Conservation (phyloP, 2,113 vertebrate species). For the Melanerpes aurifrons region DNA sequence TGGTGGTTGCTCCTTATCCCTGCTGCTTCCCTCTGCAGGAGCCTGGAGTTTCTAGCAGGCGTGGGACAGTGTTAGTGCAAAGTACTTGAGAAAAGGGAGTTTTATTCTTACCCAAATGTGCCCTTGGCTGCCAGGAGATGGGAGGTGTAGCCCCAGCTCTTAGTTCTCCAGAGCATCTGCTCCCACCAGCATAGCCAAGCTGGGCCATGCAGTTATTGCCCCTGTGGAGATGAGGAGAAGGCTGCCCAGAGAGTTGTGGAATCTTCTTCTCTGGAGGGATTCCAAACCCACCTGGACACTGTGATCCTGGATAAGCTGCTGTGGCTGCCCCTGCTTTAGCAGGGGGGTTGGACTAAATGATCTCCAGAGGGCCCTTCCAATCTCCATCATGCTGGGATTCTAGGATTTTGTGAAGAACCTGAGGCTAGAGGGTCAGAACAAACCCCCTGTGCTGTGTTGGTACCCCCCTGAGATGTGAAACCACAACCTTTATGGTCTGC, state of each 20-base stretch:
- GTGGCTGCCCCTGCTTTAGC: too few relatives aligned
- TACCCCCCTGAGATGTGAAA: accelerated
- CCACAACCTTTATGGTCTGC: accelerated
- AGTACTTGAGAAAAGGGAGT: neutral
- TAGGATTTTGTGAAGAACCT: neutral
- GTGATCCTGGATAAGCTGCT: too few relatives aligned
- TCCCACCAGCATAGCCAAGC: accelerated
- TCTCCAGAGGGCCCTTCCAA: too few relatives aligned
- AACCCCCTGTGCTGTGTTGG: too few relatives aligned
- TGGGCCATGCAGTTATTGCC: accelerated
- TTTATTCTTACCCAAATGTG: accelerated
- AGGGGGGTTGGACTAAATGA: too few relatives aligned
- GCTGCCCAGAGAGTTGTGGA: too few relatives aligned
- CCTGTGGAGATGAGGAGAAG: accelerated
- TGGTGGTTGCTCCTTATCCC: neutral
- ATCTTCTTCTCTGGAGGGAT: too few relatives aligned
- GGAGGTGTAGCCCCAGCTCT: neutral
- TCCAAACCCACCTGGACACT: too few relatives aligned
- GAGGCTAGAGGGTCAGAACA: neutral
- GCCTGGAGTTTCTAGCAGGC: neutral
- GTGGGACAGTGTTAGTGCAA: neutral
- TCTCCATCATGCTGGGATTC: too few relatives aligned
- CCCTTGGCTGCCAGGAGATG: too few relatives aligned
- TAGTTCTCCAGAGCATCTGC: neutral
- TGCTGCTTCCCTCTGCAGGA: neutral